Percentiles rank a stretch among this genome's conserved stretches.
phyloP scores from a whole-genome alignment of 2,888 invertebrate genomes.

The Neoascia interrupta region DNA sequence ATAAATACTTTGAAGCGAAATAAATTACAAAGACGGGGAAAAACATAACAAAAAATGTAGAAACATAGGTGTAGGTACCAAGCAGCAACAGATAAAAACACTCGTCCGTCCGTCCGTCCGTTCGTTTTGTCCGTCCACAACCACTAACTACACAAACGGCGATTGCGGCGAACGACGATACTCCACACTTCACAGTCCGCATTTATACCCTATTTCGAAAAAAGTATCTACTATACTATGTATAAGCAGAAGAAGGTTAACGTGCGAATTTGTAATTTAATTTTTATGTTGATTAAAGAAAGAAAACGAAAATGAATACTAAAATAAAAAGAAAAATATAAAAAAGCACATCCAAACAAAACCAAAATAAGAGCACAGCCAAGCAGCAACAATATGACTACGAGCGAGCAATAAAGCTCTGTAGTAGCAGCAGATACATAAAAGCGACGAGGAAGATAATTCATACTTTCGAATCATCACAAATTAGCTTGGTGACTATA shows the following conservation, averaged over 20 bases:
- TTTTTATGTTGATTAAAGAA: constrained; percentile 68
- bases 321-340: constrained; percentile 44
- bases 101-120: constrained; percentile 21
- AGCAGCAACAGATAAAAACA: constrained; percentile 60
- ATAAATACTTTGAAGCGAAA: constrained; percentile 57
- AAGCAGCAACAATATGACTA: constrained; percentile 49
- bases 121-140: constrained; percentile 7
- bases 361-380: constrained; percentile 42
- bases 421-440: constrained; percentile 39
- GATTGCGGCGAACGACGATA: constrained; percentile 11
- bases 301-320: constrained; percentile 61
- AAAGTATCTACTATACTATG: too few species aligned
- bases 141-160: constrained; percentile 12
- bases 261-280: constrained; percentile 69
- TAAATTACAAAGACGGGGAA: constrained; percentile 44
- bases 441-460: constrained; percentile 45
- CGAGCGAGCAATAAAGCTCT: constrained; percentile 48
- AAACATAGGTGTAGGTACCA: constrained; percentile 35
- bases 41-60: too few species aligned
- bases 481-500: constrained; percentile 62
- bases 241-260: constrained; percentile 59
- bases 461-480: constrained; percentile 61
- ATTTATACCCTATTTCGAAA: constrained; percentile 15
- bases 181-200: constrained; percentile 14
- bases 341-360: constrained; percentile 18